phyloP scores from a whole-genome alignment of 2,888 invertebrate species.

The Galerucella calmariensis region DNA sequence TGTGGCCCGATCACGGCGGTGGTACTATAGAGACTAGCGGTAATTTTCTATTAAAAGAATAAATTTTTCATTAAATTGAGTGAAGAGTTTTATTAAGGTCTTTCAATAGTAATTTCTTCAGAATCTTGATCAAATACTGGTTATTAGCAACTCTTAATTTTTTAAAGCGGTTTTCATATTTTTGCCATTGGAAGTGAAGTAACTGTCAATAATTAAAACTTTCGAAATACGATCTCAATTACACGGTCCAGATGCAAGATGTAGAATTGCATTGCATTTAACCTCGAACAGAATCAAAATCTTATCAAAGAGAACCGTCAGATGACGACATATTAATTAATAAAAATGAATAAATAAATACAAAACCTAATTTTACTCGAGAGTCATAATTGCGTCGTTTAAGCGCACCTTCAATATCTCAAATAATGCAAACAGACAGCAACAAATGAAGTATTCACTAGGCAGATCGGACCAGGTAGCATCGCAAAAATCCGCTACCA shows the following conservation, averaged over 20 bases:
- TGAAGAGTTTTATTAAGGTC: background rate
- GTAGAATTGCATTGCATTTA: background rate
- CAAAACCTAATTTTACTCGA: too few species aligned
- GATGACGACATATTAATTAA: too few species aligned
- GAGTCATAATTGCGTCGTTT: too few species aligned
- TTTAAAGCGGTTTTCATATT: background rate
- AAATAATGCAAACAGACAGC: too few species aligned
- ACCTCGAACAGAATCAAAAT: background rate
- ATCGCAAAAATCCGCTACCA: too few species aligned
- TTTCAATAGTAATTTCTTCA: conserved; percentile 9
- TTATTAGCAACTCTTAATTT: background rate
- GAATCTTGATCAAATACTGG: background rate
- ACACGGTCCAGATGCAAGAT: background rate
- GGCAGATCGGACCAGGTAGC: too few species aligned
- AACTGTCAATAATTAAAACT: conserved; percentile 2
- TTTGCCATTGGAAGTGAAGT: background rate
- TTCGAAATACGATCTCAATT: background rate
- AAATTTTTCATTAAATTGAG: background rate
- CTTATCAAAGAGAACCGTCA: too few species aligned
- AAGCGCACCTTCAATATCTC: too few species aligned
- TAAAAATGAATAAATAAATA: too few species aligned
- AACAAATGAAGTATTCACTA: too few species aligned
- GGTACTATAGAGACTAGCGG: background rate
- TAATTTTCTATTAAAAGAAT: background rate
- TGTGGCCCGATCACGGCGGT: background rate